Evolutionary conservation across 2,888 invertebrate species (phyloP), one percentile per base, ranked within the genome.

Genomic region (Tortrix viridana): DNA sequence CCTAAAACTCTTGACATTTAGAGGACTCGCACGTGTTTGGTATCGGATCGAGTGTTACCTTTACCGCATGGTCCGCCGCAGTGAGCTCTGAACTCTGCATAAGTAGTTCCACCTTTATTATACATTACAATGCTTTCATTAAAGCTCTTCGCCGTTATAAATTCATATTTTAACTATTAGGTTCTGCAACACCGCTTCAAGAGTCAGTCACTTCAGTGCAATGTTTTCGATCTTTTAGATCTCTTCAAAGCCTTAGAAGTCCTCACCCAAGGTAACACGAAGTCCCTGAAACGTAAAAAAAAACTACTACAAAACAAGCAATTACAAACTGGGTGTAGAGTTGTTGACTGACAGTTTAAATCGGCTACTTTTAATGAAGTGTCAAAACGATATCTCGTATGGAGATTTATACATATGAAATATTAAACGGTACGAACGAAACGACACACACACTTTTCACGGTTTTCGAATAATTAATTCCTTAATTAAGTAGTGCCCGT

Each of bases 241-340:
- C 87, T 79, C 71, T 89, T 91, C 71, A 83, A 71, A 6, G 89
- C 83, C 67, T 87, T 88, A 0, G 89, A 85, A 18, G 76, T 83
- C 67, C 84, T 75, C 67, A 90, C 84, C 91, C 91, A 91, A 1
- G 91, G 88, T 43, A 88, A 76, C 73, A 81, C 74, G 69, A 90
- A 90, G 70, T 83, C 77, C 47, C 90, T 90, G 85, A 2, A 87
- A 86, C 37, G 22, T 19, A 65, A 64, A 66, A 67, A 50, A 54
- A 61, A 14, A 14, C 6, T n/a, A n/a, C n/a, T n/a, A n/a, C n/a
- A n/a, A n/a, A n/a, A n/a, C n/a, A n/a, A n/a, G n/a, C n/a, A n/a
- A n/a, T n/a, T n/a, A n/a, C n/a, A n/a, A n/a, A n/a, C n/a, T n/a
- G n/a, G n/a, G n/a, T n/a, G n/a, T n/a, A n/a, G n/a, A n/a, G n/a